Conservation (phyloP, 2,888 invertebrate genomes). For the Heteropelma amictum region DNA sequence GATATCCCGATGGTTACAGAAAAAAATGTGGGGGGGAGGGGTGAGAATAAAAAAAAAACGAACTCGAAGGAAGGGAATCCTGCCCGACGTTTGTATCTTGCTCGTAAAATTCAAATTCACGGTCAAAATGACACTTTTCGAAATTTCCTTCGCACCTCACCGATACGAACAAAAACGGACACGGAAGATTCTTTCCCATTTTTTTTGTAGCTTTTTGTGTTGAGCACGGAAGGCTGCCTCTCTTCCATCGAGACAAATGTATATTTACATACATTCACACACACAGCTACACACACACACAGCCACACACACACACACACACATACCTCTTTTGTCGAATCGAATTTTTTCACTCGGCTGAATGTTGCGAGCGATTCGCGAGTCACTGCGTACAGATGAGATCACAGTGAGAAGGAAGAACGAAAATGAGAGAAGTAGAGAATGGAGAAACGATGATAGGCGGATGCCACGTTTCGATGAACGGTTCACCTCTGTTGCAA, state of each 20-base stretch:
- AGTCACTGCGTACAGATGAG: constrained; percentile 55
- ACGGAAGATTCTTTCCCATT: neutral
- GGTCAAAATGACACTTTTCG: neutral
- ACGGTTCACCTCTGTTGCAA: constrained; percentile 49
- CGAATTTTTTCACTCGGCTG: constrained; percentile 25
- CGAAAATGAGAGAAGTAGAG: neutral
- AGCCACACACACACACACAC: constrained; percentile 3
- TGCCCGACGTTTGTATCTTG: constrained; percentile 36
- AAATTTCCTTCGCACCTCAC: neutral
- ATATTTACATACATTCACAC: neutral
- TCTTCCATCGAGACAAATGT: constrained; percentile 22
- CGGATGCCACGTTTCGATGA: constrained; percentile 44
- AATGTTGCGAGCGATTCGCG: constrained; percentile 46
- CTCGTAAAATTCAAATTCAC: constrained; percentile 9
- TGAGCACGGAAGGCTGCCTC: constrained; percentile 23
- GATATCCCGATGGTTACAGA: constrained; percentile 17
- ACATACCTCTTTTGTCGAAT: constrained; percentile 45
- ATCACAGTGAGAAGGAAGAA: constrained; percentile 4
- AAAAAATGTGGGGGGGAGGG: neutral
- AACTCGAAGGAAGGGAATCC: constrained; percentile 39
- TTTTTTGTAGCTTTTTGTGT: constrained; percentile 28
- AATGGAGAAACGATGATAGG: constrained; percentile 15
- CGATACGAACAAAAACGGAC: neutral
- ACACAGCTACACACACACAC: neutral
- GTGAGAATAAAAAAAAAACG: constrained; percentile 1